Conservation (phyloP, 2,113 vertebrate species). For the Erythrocercus mccallii region DNA sequence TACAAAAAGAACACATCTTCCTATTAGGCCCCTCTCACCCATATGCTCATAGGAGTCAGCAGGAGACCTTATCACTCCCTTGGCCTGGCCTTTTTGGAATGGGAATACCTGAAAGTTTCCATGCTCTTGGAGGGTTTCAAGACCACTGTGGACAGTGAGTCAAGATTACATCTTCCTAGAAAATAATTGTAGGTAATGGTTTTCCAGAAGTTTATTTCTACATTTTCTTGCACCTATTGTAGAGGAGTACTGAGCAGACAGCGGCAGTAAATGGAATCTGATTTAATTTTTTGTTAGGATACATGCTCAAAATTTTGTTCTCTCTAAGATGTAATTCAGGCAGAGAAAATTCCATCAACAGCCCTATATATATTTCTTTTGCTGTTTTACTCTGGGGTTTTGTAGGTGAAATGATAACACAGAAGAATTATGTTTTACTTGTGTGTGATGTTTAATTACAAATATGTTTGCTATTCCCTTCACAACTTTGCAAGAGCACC, state of each 20-base stretch:
- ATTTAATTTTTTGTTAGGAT: not conserved
- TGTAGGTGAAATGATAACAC: not conserved
- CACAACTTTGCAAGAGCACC: not conserved
- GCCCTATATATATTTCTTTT: not conserved
- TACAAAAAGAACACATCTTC: not conserved
- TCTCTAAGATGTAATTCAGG: not conserved
- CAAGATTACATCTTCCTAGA: not conserved
- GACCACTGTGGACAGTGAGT: not conserved
- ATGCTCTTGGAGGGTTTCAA: not conserved
- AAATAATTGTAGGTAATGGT: not conserved
- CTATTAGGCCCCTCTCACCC: rapidly evolving
- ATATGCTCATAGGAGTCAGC: not conserved
- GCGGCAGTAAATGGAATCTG: not conserved
- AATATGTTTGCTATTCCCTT: not conserved
- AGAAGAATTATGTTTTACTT: not conserved
- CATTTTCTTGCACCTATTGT: not conserved
- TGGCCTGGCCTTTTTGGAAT: not conserved
- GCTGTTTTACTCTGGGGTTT: not conserved
- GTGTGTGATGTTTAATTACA: conserved; percentile 29
- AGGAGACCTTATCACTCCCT: not conserved
- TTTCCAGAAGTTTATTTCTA: not conserved
- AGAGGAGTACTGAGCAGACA: not conserved
- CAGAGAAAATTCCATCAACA: not conserved
- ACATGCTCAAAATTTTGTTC: not conserved
- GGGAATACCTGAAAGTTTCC: not conserved